A percentile compares a stretch with the other conserved stretches of the same genome.
Conservation (phyloP, 1,140 invertebrate species). For the Coptotermes formosanus region DNA sequence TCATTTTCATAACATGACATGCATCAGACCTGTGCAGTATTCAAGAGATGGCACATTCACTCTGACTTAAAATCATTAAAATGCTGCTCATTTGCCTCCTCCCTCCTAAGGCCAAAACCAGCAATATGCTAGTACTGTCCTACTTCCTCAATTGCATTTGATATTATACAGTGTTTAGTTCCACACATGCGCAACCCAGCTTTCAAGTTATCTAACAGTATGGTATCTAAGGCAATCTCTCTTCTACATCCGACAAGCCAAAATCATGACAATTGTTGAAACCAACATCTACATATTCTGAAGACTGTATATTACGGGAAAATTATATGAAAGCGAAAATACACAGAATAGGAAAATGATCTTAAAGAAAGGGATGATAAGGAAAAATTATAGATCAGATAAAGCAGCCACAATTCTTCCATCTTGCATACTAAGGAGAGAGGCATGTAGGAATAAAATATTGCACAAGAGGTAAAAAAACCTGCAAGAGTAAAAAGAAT, state of each 20-base stretch:
- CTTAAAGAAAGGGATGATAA: background rate
- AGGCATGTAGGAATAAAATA: background rate
- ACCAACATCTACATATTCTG: background rate
- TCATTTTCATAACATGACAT: background rate
- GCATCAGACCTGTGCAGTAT: background rate
- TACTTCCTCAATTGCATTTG: background rate
- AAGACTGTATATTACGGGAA: background rate
- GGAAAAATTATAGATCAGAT: background rate
- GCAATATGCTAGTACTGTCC: constrained; percentile 3
- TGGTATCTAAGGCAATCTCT: background rate
- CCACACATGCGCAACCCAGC: constrained; percentile 1
- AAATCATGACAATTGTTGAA: background rate
- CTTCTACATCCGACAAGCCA: background rate
- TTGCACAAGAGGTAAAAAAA: background rate
- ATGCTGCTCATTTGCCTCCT: background rate
- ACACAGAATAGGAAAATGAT: too few relatives aligned
- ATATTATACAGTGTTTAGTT: background rate
- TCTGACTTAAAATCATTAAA: background rate
- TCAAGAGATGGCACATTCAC: background rate
- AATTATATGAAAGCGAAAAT: background rate
- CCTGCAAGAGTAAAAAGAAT: background rate
- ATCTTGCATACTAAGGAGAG: background rate
- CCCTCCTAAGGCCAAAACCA: background rate
- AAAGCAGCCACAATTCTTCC: background rate
- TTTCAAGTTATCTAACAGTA: background rate